phyloP scores from a whole-genome alignment of 2,888 invertebrate genomes.

The Synergus japonicus region DNA sequence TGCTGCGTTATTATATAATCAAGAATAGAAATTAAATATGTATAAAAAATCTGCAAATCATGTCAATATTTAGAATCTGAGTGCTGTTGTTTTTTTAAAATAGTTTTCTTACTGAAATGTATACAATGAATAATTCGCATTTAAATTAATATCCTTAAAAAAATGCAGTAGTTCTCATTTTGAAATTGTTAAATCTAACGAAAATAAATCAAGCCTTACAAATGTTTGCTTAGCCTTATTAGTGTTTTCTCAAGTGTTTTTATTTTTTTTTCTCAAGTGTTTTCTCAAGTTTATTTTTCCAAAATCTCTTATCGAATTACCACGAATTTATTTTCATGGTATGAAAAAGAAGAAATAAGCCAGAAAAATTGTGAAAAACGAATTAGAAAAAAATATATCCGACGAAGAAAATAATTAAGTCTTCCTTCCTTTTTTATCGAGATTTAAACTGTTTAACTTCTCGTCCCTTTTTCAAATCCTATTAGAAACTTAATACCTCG shows the following conservation, averaged over 20 bases:
- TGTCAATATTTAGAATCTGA: not conserved
- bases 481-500: not conserved
- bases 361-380: not conserved
- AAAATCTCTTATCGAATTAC: not conserved
- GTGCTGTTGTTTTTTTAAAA: not conserved
- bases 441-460: not conserved
- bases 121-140: not conserved
- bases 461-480: not conserved
- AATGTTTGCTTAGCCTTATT: not conserved
- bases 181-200: not conserved
- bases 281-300: not conserved
- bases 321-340: not conserved
- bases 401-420: not conserved
- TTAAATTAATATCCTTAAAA: not conserved
- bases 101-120: not conserved
- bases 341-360: not conserved
- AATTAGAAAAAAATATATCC: not conserved
- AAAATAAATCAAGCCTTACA: constrained; percentile 6
- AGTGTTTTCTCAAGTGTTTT: not conserved
- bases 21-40: too few relatives aligned
- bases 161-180: not conserved
- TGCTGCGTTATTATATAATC: too few relatives aligned
- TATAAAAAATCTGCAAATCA: not conserved
- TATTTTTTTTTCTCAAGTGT: not conserved
- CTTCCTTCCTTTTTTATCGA: not conserved